Evolutionary conservation across 37 sponge, comb jelly and placozoan species (phyloP), one percentile per base, ranked within the genome.

Genomic region (Lycopodina hypogea): DNA sequence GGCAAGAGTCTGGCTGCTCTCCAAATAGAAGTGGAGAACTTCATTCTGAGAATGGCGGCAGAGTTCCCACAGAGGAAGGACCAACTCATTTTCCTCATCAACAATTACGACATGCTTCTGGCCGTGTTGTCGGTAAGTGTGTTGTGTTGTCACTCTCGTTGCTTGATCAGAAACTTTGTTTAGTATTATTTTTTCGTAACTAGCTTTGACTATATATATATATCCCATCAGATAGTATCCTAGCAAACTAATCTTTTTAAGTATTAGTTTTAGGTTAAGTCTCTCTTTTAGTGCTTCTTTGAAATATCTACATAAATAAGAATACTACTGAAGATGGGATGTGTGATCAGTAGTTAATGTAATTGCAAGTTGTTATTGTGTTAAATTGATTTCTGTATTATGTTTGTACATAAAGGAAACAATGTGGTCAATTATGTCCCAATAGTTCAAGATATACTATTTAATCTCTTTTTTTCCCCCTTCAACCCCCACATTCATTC

Each of bases 61-160:
- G 99, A 98, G 81, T 98, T 98, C 64, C 96, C 83, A 0, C 68
- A 69, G 38, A 42, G 94, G 45, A 95, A 93, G 69, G 99, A 98
- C 28, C 99, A 98, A 81, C 87, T 98, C 24, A 78, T 98, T 29
- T 98, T 98, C 65, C 92, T 98, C 69, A 98, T 98, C 79, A 98
- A 98, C 86, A 98, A 98, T 86, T 98, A 98, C 72, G 99, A 98
- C 72, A 94, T 95, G 90, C 83, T 98, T 86, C 68, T 98, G 33
- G 70, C 84, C 38, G 99, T 98, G 29, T 81, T 97, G 76, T 68
- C 87, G 41, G 93, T 94, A 66, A 69, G 88, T 56, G 36, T 3
- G 9, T 50, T 39, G 37, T 48, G 57, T 39, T 7, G n/a, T n/a
- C n/a, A n/a, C n/a, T n/a, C n/a, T 11, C 23, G 4, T 3, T 33